Conservation (phyloP, 92 coral and sea anemone species). For the Ricordea florida region DNA sequence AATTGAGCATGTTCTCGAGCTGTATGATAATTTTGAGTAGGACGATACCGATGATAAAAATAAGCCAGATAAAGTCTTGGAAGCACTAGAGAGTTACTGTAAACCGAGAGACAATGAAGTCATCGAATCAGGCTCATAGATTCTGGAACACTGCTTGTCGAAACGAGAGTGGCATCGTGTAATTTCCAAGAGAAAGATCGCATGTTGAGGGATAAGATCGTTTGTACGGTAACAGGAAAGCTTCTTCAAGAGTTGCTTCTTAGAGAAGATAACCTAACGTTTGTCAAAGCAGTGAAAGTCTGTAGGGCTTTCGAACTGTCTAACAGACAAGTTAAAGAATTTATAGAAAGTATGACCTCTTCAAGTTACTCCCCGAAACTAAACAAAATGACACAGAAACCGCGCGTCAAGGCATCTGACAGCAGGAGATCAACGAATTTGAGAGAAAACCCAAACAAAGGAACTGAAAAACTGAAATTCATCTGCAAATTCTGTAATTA, state of each 20-base stretch:
- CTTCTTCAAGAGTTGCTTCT: slow-evolving; percentile 38
- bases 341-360: too few species aligned
- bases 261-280: background rate
- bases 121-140: background rate
- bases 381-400: too few species aligned
- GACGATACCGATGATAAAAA: slow-evolving; percentile 15
- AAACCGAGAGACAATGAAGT: slow-evolving; percentile 45
- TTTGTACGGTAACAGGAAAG: slow-evolving; percentile 28
- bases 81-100: slow-evolving; percentile 42
- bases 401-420: too few species aligned
- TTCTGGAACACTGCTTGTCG: slow-evolving; percentile 31
- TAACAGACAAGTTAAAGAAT: background rate
- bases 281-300: slow-evolving; percentile 11
- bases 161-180: slow-evolving; percentile 4
- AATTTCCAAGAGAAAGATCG: slow-evolving; percentile 42
- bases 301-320: slow-evolving; percentile 5
- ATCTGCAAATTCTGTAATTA: too few species aligned
- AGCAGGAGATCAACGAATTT: too few species aligned
- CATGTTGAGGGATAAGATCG: slow-evolving; percentile 54
- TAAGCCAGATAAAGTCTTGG: slow-evolving; percentile 31
- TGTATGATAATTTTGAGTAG: slow-evolving; percentile 22
- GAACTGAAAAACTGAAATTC: too few species aligned
- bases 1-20: slow-evolving; percentile 33
- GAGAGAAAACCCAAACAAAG: too few species aligned
- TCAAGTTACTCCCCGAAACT: too few species aligned